phyloP scores from a whole-genome alignment of 2,797 vertebrate genomes.

The Sebastes cheni region DNA sequence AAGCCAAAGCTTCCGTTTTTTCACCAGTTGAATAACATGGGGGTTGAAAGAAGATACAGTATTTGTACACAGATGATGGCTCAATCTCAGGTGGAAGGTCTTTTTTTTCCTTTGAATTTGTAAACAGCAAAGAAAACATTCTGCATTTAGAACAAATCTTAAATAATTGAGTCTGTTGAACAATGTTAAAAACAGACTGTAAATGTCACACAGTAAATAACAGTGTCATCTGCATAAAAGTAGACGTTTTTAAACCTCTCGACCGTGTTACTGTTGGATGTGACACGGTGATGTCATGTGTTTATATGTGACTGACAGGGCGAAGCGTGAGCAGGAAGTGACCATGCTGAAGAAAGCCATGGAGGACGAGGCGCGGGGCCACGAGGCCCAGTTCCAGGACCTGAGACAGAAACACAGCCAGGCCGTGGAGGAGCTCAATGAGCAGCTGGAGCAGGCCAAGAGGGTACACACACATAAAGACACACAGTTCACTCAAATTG shows the following conservation, averaged over 20 bases:
- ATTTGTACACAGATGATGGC: neutral
- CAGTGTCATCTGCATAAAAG: slow-evolving; percentile 15
- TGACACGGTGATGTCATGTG: neutral
- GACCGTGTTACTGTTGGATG: too few relatives aligned
- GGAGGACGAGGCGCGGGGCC: slow-evolving; percentile 91
- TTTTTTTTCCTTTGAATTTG: too few relatives aligned
- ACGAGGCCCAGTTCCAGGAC: slow-evolving; percentile 93
- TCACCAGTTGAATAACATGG: neutral
- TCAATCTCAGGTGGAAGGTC: too few relatives aligned
- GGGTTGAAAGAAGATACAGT: neutral
- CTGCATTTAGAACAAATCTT: neutral
- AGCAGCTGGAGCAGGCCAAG: slow-evolving; percentile 95
- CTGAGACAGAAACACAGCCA: slow-evolving; percentile 94
- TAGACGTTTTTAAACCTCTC: neutral
- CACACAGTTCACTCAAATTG: neutral
- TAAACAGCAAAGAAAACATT: neutral
- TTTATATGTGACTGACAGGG: slow-evolving; percentile 67
- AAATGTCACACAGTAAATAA: neutral
- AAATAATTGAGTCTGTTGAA: neutral
- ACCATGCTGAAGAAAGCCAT: slow-evolving; percentile 90
- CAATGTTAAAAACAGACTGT: neutral
- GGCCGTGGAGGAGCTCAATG: slow-evolving; percentile 90
- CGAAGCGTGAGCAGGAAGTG: slow-evolving; percentile 95
- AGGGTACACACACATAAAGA: slow-evolving; percentile 75
- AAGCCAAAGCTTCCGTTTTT: neutral